Conservation (phyloP, 1,140 invertebrate genomes). For the Campoletis sonorensis region DNA sequence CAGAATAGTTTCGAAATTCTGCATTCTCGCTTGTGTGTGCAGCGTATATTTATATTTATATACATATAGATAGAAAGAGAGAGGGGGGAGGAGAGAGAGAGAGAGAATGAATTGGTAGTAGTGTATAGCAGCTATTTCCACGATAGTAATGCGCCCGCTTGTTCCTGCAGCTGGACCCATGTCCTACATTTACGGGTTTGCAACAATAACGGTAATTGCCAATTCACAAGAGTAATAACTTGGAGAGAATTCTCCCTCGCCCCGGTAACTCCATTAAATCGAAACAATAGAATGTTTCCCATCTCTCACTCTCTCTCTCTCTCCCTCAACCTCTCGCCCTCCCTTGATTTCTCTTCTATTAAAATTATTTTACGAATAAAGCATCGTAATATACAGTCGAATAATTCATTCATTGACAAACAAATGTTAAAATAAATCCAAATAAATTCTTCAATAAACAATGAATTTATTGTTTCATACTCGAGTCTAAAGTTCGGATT, state of each 20-base stretch:
- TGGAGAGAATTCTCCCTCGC: slow-evolving; percentile 43
- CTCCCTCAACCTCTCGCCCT: not conserved
- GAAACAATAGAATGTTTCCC: slow-evolving; percentile 49
- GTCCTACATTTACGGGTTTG: slow-evolving; percentile 58
- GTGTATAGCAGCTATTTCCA: slow-evolving; percentile 45
- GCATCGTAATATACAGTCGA: not conserved
- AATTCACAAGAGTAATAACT: slow-evolving; percentile 70
- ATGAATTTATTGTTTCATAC: not conserved
- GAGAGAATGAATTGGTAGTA: slow-evolving; percentile 15
- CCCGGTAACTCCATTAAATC: slow-evolving; percentile 51
- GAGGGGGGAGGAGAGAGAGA: not conserved
- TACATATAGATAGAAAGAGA: too few species aligned
- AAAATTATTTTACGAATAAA: slow-evolving; percentile 28
- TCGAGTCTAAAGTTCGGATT: too few species aligned
- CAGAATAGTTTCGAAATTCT: slow-evolving; percentile 24
- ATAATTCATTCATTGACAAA: not conserved
- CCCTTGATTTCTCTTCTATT: slow-evolving; percentile 39
- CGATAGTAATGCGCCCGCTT: slow-evolving; percentile 47
- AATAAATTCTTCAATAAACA: not conserved
- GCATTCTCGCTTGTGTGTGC: not conserved
- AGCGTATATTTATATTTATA: not conserved
- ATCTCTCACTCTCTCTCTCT: slow-evolving; percentile 9
- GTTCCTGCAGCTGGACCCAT: slow-evolving; percentile 60
- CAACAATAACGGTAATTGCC: slow-evolving; percentile 70
- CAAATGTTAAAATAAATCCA: too few species aligned